These are phyloP conservation scores for Butorides virescens DNA, from an alignment of 2,113 vertebrate genomes.

Conservation along the genomic window DNA sequence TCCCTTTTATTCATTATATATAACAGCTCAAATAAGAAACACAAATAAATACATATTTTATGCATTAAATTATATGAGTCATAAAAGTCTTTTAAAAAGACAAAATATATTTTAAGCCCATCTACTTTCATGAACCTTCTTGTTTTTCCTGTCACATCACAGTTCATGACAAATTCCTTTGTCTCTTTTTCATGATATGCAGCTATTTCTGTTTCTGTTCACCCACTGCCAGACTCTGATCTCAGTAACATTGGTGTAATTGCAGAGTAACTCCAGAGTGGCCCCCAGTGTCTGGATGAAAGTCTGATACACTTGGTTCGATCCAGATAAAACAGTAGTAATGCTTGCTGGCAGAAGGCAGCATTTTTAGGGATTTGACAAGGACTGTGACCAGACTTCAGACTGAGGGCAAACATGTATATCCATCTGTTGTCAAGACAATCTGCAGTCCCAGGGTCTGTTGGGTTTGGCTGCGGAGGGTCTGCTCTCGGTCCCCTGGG, in stretches of 20 bases:
- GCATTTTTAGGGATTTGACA: conserved; percentile 49
- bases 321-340: conserved; percentile 61
- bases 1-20: background rate
- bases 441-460: conserved; percentile 6
- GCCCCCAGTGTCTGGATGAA: conserved; percentile 50
- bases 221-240: conserved; percentile 51
- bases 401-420: conserved; percentile 32
- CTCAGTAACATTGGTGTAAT: conserved; percentile 38
- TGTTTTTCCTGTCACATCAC: background rate
- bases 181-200: conserved; percentile 20
- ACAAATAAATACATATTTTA: background rate
- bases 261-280: conserved; percentile 54
- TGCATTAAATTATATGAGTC: background rate
- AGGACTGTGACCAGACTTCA: conserved; percentile 48
- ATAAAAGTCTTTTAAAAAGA: background rate
- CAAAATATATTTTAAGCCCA: background rate
- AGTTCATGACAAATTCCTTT: conserved; percentile 19
- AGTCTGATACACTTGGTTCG: background rate
- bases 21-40: background rate
- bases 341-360: conserved; percentile 47
- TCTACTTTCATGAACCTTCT: background rate
- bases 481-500: background rate
- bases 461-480: background rate
- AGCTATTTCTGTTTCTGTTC: conserved; percentile 36
- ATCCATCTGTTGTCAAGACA: conserved; percentile 32